Percentiles rank a stretch among this genome's conserved stretches.
These are phyloP conservation scores for Ligdia adustata DNA, from an alignment of 2,888 invertebrate species.

Conservation along the genomic window DNA sequence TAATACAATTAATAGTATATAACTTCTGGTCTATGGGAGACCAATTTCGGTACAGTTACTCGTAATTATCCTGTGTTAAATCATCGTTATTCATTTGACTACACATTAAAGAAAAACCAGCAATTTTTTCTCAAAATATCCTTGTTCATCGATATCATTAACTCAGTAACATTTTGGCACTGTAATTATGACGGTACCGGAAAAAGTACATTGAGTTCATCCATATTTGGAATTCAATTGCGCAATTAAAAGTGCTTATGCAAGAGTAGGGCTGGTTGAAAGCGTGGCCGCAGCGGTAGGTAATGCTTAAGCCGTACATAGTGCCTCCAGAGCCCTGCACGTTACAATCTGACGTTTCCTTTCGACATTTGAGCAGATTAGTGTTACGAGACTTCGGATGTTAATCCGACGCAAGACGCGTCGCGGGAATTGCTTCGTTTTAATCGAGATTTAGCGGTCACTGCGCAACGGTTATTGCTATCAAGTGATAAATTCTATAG, in stretches of 20 bases:
- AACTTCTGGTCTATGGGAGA: too few relatives aligned
- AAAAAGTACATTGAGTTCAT: too few relatives aligned
- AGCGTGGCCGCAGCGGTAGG: slow-evolving; percentile 60
- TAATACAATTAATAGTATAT: too few relatives aligned
- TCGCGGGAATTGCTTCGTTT: slow-evolving; percentile 76
- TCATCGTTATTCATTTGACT: too few relatives aligned
- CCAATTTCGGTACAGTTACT: too few relatives aligned
- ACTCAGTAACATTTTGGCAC: neutral
- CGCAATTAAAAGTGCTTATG: slow-evolving; percentile 29
- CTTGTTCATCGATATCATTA: neutral
- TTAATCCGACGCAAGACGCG: slow-evolving; percentile 80
- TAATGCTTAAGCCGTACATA: slow-evolving; percentile 70
- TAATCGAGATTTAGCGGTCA: slow-evolving; percentile 74
- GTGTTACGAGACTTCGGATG: slow-evolving; percentile 77
- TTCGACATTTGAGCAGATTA: slow-evolving; percentile 83
- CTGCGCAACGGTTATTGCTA: slow-evolving; percentile 45
- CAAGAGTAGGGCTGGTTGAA: slow-evolving; percentile 34
- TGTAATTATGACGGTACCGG: too few relatives aligned
- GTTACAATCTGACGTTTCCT: slow-evolving; percentile 84
- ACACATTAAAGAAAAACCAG: too few relatives aligned
- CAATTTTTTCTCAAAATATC: too few relatives aligned
- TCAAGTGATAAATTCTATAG: slow-evolving; percentile 9
- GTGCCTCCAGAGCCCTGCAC: slow-evolving; percentile 71
- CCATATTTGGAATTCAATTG: slow-evolving; percentile 7
- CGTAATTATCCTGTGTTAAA: too few relatives aligned